Conservation (phyloP, 2,888 invertebrate genomes). For the Gymnoscelis rufifasciata region DNA sequence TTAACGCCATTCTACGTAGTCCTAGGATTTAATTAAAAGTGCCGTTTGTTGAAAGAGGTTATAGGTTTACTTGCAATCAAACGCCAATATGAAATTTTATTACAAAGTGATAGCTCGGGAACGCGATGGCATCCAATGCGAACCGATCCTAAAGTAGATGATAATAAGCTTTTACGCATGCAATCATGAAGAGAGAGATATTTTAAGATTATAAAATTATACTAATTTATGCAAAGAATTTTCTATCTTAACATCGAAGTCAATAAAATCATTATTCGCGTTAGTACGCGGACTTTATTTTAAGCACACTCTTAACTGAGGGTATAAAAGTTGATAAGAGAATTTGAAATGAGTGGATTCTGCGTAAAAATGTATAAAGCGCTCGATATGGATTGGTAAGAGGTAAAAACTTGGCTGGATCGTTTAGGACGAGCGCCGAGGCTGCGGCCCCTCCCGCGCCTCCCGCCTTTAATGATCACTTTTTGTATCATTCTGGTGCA, state of each 20-base stretch:
- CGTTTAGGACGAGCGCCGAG: constrained; percentile 61
- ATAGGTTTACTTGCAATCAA: constrained; percentile 11
- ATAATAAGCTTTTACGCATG: constrained; percentile 27
- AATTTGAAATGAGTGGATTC: constrained; percentile 45
- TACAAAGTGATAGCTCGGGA: constrained; percentile 23
- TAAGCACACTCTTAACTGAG: constrained; percentile 22
- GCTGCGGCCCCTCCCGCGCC: constrained; percentile 50
- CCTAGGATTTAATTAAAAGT: constrained; percentile 20
- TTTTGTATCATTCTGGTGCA: constrained; percentile 59
- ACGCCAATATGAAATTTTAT: constrained; percentile 23
- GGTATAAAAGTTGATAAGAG: constrained; percentile 33
- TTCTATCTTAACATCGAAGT: constrained; percentile 29
- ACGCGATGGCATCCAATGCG: constrained; percentile 18
- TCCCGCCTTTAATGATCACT: constrained; percentile 73
- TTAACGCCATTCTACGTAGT: constrained; percentile 6
- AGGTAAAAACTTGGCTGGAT: constrained; percentile 70
- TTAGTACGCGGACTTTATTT: constrained; percentile 27
- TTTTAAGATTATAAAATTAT: constrained; percentile 29
- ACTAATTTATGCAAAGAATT: constrained; percentile 31
- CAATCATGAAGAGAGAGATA: constrained; percentile 23
- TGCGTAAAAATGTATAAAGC: constrained; percentile 63
- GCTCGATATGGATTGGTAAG: constrained; percentile 67
- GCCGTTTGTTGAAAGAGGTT: constrained; percentile 21
- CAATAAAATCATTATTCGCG: constrained; percentile 28
- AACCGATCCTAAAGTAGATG: constrained; percentile 22